Evolutionary conservation across 1,140 invertebrate species (phyloP).

Genomic region (Octopus bimaculoides): DNA sequence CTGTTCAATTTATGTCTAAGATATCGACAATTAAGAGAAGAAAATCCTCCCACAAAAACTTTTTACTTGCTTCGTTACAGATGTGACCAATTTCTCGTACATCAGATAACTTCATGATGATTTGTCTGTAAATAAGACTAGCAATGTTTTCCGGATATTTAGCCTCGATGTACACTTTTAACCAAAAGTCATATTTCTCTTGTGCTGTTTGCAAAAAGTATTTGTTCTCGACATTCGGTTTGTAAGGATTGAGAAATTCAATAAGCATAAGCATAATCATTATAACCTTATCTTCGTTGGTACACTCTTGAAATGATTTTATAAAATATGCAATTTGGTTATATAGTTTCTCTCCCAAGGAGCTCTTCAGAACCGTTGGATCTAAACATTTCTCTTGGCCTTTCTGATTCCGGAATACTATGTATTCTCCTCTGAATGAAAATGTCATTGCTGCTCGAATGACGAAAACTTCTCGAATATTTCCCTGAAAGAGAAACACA

Average conservation of each 20-base stretch:
- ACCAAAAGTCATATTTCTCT: constrained; percentile 85
- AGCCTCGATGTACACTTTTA: constrained; percentile 81
- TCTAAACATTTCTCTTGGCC: constrained; percentile 59
- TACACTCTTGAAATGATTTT: constrained; percentile 37
- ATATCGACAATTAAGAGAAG: not conserved
- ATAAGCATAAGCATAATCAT: constrained; percentile 88
- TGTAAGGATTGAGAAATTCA: constrained; percentile 79
- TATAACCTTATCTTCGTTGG: constrained; percentile 79
- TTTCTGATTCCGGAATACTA: not conserved
- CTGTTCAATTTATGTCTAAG: not conserved
- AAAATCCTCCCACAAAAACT: not conserved
- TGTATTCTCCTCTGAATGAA: not conserved
- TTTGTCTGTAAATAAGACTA: constrained; percentile 77
- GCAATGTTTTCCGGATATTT: constrained; percentile 72
- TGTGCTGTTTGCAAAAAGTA: constrained; percentile 86
- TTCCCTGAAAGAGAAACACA: not conserved
- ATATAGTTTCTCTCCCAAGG: constrained; percentile 39
- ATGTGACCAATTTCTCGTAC: constrained; percentile 42
- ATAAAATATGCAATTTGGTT: constrained; percentile 45
- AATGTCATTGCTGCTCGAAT: not conserved
- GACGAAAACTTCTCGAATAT: constrained; percentile 1
- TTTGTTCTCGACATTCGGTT: constrained; percentile 75
- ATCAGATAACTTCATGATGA: constrained; percentile 84
- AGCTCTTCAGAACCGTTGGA: constrained; percentile 74
- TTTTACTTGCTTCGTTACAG: constrained; percentile 4